Conservation (phyloP, 2,888 invertebrate species). For the Lycophotia porphyrea region DNA sequence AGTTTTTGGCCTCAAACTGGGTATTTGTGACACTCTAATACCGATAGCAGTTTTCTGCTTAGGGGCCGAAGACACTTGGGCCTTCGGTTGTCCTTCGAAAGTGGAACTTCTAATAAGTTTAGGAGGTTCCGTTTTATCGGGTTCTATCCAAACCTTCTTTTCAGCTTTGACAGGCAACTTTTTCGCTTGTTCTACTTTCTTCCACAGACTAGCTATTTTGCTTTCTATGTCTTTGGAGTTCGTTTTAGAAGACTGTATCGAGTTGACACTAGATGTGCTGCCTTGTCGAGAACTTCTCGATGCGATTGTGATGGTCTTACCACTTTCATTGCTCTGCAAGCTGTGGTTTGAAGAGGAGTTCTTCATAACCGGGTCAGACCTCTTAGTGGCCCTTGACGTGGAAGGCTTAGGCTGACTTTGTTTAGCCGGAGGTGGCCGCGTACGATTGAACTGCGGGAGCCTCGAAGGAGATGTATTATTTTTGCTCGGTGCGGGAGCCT, state of each 20-base stretch:
- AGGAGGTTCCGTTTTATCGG: slow-evolving; percentile 81
- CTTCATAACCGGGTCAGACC: slow-evolving; percentile 81
- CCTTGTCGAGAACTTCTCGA: slow-evolving; percentile 82
- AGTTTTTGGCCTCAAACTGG: slow-evolving; percentile 82
- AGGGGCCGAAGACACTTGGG: slow-evolving; percentile 78
- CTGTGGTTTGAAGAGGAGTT: slow-evolving; percentile 90
- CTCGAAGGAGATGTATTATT: slow-evolving; percentile 86
- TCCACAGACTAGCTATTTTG: slow-evolving; percentile 95
- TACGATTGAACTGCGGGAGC: slow-evolving; percentile 80
- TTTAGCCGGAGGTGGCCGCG: slow-evolving; percentile 77
- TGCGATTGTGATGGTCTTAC: slow-evolving; percentile 83
- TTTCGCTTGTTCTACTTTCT: slow-evolving; percentile 93
- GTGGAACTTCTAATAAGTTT: slow-evolving; percentile 91
- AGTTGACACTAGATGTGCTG: slow-evolving; percentile 91
- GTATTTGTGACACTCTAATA: slow-evolving; percentile 86
- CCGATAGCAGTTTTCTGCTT: slow-evolving; percentile 88
- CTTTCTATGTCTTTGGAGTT: slow-evolving; percentile 92
- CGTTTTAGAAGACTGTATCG: slow-evolving; percentile 89
- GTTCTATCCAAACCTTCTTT: slow-evolving; percentile 91
- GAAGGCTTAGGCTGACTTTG: slow-evolving; percentile 71
- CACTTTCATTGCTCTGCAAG: slow-evolving; percentile 89
- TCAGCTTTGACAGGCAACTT: slow-evolving; percentile 90
- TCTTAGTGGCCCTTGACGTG: slow-evolving; percentile 71
- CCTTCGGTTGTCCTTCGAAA: slow-evolving; percentile 90
- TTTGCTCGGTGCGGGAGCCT: slow-evolving; percentile 78